Base-by-base conservation (phyloP, 2,797 vertebrate genomes). In the Cossypha polioptera region DNA sequence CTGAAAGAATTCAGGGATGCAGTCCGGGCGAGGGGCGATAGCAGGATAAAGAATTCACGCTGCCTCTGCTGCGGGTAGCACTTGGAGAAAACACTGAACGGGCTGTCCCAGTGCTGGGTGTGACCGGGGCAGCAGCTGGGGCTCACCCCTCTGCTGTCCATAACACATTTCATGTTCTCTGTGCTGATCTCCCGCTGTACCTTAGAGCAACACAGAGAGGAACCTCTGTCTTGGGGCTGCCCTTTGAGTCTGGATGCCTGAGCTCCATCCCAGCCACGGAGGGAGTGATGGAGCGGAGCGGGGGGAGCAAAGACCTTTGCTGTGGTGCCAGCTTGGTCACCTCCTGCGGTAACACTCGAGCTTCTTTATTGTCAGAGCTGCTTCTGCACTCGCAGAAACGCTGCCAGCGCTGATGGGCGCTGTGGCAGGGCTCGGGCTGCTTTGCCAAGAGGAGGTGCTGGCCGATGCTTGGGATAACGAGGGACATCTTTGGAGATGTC, bases 131-230 rank as follows among this genome's bases (percentile, higher is more conserved):
- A 50, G 51, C 29, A 36, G 50, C 62, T 10, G 62, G 19, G 45
- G 51, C 42, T 94, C 51, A 7, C 8, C 42, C 31, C 43, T 35
- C 47, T 13, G 47, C 2, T 28, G 5, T 16, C 51, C 31, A 0
- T 1, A 3, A 13, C 2, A 4, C 2, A 0, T 58, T 54, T 9
- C 20, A 3, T 1, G 22, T 1, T 3, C 11, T 5, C 19, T 35
- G 1, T 1, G 10, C 4, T 17, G 33, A 10, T 36, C 9, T 75
- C 29, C 17, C 16, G 28, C 5, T 6, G 31, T 11, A 6, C 17
- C n/a, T 73, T 10, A 10, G 13, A 17, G 42, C 54, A 21, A 2
- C 2, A 3, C n/a, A 29, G 50, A 22, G 71, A 16, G 36, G 25
- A 74, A 24, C 2, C 16, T 38, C 40, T 11, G 28, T 17, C 25